Conservation (phyloP, 2,797 vertebrate species). For the Catostomus latipinnis region DNA sequence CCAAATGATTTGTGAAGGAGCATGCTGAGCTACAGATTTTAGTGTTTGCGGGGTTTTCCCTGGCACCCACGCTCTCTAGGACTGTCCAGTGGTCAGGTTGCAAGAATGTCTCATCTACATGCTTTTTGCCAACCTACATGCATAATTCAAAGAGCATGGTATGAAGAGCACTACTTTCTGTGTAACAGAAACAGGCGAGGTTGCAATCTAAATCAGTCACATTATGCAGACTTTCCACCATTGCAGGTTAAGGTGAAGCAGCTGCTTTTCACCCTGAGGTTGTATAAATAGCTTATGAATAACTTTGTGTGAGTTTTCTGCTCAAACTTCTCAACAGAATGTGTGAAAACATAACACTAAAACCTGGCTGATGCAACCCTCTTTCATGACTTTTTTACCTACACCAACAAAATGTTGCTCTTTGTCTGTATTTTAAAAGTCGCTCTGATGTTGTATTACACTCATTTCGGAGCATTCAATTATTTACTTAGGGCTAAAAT, state of each 20-base stretch:
- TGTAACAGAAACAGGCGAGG: slow-evolving; percentile 1
- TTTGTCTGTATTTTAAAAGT: no score
- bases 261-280: neutral
- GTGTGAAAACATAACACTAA: no score
- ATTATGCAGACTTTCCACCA: neutral
- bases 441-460: no score
- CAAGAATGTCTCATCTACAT: neutral
- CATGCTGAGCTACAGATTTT: neutral
- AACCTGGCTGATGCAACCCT: no score
- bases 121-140: neutral
- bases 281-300: neutral
- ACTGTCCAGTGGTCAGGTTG: slow-evolving; percentile 1
- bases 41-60: neutral
- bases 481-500: no score
- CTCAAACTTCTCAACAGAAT: no score
- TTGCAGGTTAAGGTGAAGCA: neutral
- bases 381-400: no score
- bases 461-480: no score
- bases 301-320: no score
- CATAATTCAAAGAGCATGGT: neutral
- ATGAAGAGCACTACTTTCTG: neutral
- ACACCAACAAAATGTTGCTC: no score
- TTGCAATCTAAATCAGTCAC: neutral
- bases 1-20: slow-evolving; percentile 16
- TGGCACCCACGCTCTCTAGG: neutral